These are phyloP conservation scores for Nephila pilipes DNA, from an alignment of 1,140 invertebrate genomes.

Conservation along the genomic window DNA sequence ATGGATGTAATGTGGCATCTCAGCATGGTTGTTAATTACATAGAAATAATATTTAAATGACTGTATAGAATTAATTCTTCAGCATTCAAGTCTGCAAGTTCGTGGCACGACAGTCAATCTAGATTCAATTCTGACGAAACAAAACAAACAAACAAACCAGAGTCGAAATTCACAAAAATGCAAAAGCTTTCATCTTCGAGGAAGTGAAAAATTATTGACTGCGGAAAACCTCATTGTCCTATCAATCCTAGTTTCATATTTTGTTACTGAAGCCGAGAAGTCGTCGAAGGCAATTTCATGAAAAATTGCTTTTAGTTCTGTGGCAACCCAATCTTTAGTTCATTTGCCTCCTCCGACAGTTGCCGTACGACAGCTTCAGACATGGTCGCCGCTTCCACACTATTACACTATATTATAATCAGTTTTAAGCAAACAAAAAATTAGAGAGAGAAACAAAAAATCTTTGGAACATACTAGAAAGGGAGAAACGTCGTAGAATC, in stretches of 20 bases:
- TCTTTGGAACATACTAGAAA: constrained; percentile 60
- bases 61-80: neutral
- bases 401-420: neutral
- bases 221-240: neutral
- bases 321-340: neutral
- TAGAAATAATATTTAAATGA: constrained; percentile 43
- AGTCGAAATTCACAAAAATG: constrained; percentile 3
- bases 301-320: neutral
- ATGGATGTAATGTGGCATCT: constrained; percentile 51
- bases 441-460: constrained; percentile 6
- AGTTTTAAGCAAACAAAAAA: neutral
- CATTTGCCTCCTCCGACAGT: neutral
- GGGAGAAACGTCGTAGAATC: neutral
- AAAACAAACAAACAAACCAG: neutral
- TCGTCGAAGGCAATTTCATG: neutral
- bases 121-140: neutral
- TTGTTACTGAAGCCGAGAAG: neutral
- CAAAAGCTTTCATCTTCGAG: neutral
- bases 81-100: neutral
- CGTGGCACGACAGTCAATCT: constrained; percentile 8
- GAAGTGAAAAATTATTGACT: neutral
- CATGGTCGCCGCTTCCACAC: neutral
- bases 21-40: constrained; percentile 20
- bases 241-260: neutral
- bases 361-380: neutral